Evolutionary conservation across 2,888 invertebrate species (phyloP), one percentile per base, ranked within the genome.

Genomic region (Pelosia muscerda): DNA sequence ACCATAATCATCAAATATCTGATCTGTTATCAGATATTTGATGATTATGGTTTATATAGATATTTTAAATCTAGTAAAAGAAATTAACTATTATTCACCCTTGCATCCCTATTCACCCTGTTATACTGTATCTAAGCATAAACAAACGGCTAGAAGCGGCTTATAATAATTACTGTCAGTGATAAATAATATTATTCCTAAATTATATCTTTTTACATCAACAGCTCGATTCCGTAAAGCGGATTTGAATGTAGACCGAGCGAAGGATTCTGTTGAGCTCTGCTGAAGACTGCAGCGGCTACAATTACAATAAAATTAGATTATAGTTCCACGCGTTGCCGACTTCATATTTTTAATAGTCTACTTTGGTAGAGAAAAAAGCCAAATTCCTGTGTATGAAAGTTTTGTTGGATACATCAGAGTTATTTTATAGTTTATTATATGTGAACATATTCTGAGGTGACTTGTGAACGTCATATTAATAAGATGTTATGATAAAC

Each of bases 161-260:
- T n/a, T n/a, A n/a, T n/a, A n/a, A n/a, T n/a, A n/a, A n/a, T n/a
- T n/a, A n/a, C n/a, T n/a, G n/a, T n/a, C n/a, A n/a, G n/a, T n/a
- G n/a, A n/a, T n/a, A n/a, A n/a, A n/a, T n/a, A n/a, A n/a, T n/a
- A n/a, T n/a, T n/a, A 38, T 38, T 38, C 15, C 38, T 38, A 38
- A 38, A 38, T 15, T 2, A 38, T n/a, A 54, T 28, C 2, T 34
- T 57, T 65, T 66, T 25, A 23, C 13, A 28, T 63, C 56, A 31
- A 66, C 69, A 70, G 69, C 66, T 56, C 69, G 63, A 0, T 19
- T 65, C 25, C 34, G 63, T 49, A 68, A 70, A 19, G 68, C 65
- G 63, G 75, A 76, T 76, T 70, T 73, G 71, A 75, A 74, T 74
- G 55, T 63, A 63, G 71, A 62, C 61, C 59, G 55, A 66, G 73